A percentile compares a stretch with the other conserved stretches of the same genome.
These are phyloP conservation scores for Arrhopalites spinosus DNA, from an alignment of 2,888 invertebrate species.

Conservation along the genomic window DNA sequence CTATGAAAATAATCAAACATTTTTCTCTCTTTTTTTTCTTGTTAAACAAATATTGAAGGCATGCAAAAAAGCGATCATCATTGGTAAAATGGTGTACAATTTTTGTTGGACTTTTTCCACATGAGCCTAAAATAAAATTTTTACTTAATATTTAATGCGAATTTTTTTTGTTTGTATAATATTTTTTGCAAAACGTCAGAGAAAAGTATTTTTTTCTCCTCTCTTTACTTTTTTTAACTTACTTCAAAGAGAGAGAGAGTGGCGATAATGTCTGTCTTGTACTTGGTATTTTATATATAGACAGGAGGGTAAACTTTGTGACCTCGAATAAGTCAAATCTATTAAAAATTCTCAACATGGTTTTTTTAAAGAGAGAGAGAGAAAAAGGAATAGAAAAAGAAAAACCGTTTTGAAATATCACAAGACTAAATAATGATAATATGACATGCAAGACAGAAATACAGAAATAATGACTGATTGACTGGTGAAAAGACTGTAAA, in stretches of 20 bases:
- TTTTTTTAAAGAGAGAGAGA: too few species aligned
- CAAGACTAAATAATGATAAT: neutral
- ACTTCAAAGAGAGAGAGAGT: too few species aligned
- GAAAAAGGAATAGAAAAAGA: neutral
- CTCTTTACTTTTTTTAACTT: too few species aligned
- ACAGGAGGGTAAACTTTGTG: slow-evolving; percentile 31
- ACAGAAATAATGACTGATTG: neutral
- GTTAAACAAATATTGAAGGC: neutral
- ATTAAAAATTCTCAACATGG: neutral
- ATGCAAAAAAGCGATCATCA: slow-evolving; percentile 2
- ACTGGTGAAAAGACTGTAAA: neutral
- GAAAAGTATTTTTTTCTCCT: too few species aligned
- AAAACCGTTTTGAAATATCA: neutral
- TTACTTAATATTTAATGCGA: slow-evolving; percentile 9
- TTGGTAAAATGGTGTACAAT: neutral
- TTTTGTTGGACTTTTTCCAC: neutral
- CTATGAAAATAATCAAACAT: slow-evolving; percentile 3
- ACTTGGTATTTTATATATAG: neutral
- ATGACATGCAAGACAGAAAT: neutral
- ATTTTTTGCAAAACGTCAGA: neutral
- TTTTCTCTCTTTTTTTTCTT: neutral
- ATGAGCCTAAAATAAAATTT: neutral
- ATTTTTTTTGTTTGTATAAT: neutral
- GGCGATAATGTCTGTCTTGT: neutral
- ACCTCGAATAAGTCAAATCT: neutral